Evolutionary conservation across 2,113 vertebrate genomes (phyloP).

Genomic region (Hipposideros armiger): DNA sequence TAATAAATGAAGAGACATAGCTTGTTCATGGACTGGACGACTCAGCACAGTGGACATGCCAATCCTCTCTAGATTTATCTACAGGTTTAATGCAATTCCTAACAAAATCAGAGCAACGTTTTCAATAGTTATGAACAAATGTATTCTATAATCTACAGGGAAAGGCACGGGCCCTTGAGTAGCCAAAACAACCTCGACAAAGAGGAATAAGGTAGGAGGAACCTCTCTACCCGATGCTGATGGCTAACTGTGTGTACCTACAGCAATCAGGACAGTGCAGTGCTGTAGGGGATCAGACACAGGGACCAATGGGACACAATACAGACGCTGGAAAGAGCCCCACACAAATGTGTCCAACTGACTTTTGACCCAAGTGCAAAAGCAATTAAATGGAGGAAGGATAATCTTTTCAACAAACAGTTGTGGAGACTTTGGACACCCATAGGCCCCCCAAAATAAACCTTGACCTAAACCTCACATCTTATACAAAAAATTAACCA

Average conservation of each 20-base stretch:
- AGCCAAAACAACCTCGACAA: neutral
- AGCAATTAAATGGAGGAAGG: neutral
- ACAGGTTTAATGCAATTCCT: neutral
- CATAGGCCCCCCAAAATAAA: neutral
- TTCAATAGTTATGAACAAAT: neutral
- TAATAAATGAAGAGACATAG: neutral
- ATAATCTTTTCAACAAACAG: neutral
- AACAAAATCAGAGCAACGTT: neutral
- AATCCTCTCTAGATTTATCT: neutral
- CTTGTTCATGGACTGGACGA: neutral
- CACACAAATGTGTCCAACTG: neutral
- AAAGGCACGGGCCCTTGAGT: neutral
- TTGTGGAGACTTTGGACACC: neutral
- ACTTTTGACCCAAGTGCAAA: neutral
- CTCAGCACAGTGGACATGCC: rapidly evolving
- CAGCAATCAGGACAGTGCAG: neutral
- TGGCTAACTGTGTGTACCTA: neutral
- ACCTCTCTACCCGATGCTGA: too few relatives aligned
- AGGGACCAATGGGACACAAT: rapidly evolving
- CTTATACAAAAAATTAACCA: neutral
- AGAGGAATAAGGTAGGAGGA: neutral
- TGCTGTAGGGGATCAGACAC: neutral
- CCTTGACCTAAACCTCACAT: neutral
- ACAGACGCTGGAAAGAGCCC: neutral
- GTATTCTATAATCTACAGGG: neutral